Evolutionary conservation across 1,140 invertebrate species (phyloP), one percentile per base, ranked within the genome.

Genomic region (Periplaneta americana): DNA sequence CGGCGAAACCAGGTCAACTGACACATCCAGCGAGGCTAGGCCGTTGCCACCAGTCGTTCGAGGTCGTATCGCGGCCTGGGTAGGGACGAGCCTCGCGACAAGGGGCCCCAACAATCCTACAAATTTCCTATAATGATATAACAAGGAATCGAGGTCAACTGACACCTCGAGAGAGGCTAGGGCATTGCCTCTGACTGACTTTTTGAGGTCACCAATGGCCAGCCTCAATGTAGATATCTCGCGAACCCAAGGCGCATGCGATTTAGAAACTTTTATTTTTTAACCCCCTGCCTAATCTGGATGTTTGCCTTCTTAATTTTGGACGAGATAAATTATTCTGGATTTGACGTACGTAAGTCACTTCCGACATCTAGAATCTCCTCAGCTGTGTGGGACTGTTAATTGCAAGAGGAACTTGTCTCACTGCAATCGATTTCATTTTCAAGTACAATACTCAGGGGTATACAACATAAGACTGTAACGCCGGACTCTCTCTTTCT

Each of bases 171-270:
- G n/a, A 35, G 79, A 74, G 79, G 79, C 79, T 80, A 80, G 79
- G 79, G 48, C 79, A 80, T 80, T 80, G 79, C 39, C 79, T 74
- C 79, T 33, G 79, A 80, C 79, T 48, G 79, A n/a, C 37, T 80
- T 80, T 79, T 80, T 80, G 79, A 80, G 79, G 79, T 80, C 39
- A 80, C 31, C 37, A 66, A 33, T 39, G 37, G 57, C 79, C 34
- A 66, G 34, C 32, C 34, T 74, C 79, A 80, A 66, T 80, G 33
- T 28, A 80, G 79, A 79, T n/a, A n/a, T n/a, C n/a, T n/a, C n/a
- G n/a, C 13, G 39, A 75, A 80, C 79, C 37, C 78, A 33, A 57
- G 31, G 39, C 2, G 48, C 37, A 74, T 34, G 28, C 48, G 31
- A 80, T 48, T 48, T 66, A 66, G 48, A 66, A 48, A 48, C 13